Evolutionary conservation across 2,797 vertebrate species (phyloP), one percentile per base, ranked within the genome.

Genomic region (Petrocephalus schoutedeni): DNA sequence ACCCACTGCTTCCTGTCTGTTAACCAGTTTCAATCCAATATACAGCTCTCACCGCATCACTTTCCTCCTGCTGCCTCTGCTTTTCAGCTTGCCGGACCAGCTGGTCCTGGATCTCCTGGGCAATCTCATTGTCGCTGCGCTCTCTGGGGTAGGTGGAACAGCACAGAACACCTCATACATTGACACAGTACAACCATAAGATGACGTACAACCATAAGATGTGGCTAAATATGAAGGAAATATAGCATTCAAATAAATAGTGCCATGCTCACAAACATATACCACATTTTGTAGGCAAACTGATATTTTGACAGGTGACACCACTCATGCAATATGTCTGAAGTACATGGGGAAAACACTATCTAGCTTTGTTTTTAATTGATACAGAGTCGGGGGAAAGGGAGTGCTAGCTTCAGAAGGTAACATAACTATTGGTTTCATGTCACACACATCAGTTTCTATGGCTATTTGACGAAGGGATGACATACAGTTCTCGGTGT

Each of bases 91-190:
- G 96, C 86, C 96, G 95, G 0, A 94, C 92, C 56, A 97, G 92
- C 88, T 96, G 96, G 91, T 95, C 96, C 91, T 96, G 96, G 88
- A 97, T 96, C 93, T 96, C 96, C 92, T 96, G 96, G 92, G 96
- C 96, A 5, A 97, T 96, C 92, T 96, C 95, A 0, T 94, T 95
- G 92, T 97, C 96, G 87, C 95, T 94, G 0, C 88, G 93, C 90
- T 96, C 96, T 88, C 96, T 97, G 83, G 2, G 41, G 28, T 21
- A 49, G 16, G 41, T 9, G 45, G 45, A 10, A 83, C 74, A 82
- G 67, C 14, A 64, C 9, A 74, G 51, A 56, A 51, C 61, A 57
- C 23, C 21, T 12, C 82, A 84, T 12, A 28, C n/a, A 54, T 6
- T 16, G 16, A 57, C 23, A 5, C 7, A 10, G 49, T 57, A 32